phyloP scores from a whole-genome alignment of 2,888 invertebrate species.

The Chalcosyrphus nemorum region DNA sequence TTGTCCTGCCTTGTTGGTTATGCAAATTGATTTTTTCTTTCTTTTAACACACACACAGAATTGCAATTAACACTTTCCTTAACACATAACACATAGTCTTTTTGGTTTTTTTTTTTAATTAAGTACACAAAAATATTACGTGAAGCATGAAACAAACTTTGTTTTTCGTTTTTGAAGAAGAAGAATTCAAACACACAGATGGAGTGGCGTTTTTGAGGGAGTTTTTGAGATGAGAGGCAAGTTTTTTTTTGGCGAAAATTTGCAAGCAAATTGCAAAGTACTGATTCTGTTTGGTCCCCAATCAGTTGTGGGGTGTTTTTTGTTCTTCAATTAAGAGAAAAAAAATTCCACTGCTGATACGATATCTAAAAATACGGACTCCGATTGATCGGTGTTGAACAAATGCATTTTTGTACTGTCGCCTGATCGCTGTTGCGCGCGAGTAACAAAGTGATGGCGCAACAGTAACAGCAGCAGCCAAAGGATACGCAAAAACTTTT shows the following conservation, averaged over 20 bases:
- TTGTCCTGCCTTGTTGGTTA: constrained; percentile 59
- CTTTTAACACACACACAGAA: constrained; percentile 54
- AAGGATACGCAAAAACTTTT: constrained; percentile 53
- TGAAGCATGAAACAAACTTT: constrained; percentile 65
- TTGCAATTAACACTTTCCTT: constrained; percentile 72
- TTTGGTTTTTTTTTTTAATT: no score
- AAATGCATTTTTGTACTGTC: constrained; percentile 59
- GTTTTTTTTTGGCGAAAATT: constrained; percentile 34
- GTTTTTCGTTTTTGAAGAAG: no score
- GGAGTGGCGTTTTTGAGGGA: constrained; percentile 58
- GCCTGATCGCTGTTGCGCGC: constrained; percentile 60
- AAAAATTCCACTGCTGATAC: constrained; percentile 66
- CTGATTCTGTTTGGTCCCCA: constrained; percentile 44
- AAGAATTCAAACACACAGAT: constrained; percentile 45
- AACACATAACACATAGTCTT: constrained; percentile 68
- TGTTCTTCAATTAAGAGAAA: constrained; percentile 54
- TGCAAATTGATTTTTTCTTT: constrained; percentile 52
- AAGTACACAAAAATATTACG: constrained; percentile 69
- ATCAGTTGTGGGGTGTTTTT: constrained; percentile 35
- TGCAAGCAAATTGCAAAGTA: constrained; percentile 52
- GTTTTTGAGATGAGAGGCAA: constrained; percentile 46
- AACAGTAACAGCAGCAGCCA: constrained; percentile 65
- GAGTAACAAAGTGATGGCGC: constrained; percentile 76
- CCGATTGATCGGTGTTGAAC: constrained; percentile 66
- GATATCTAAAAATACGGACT: constrained; percentile 67